A percentile compares a stretch with the other conserved stretches of the same genome.
Conservation (phyloP, 2,888 invertebrate species). For the Apodemia hepburni region DNA sequence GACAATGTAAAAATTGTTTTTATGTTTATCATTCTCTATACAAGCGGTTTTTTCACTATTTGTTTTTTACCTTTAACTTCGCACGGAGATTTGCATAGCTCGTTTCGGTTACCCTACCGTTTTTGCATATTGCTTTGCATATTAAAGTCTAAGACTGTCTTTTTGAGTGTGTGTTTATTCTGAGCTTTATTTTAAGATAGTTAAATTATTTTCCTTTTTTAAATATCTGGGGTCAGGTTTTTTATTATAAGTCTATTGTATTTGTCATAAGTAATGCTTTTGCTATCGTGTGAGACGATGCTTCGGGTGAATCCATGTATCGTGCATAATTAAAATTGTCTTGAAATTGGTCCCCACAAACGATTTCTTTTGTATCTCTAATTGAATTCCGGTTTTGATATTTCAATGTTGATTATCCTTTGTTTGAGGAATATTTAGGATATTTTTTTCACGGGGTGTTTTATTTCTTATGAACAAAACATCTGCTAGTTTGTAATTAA, state of each 20-base stretch:
- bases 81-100: constrained; percentile 78
- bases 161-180: constrained; percentile 62
- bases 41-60: constrained; percentile 69
- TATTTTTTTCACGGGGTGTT: constrained; percentile 50
- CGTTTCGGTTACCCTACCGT: constrained; percentile 57
- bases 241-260: constrained; percentile 54
- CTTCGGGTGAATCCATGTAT: constrained; percentile 44
- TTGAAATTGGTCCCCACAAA: constrained; percentile 64
- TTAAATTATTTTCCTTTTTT: constrained; percentile 61
- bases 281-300: constrained; percentile 59
- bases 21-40: constrained; percentile 70
- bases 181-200: constrained; percentile 70
- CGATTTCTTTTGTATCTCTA: constrained; percentile 67
- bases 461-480: constrained; percentile 62
- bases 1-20: constrained; percentile 73
- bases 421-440: constrained; percentile 64
- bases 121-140: constrained; percentile 67
- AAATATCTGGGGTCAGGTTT: constrained; percentile 63
- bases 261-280: constrained; percentile 64
- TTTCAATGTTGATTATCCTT: constrained; percentile 66
- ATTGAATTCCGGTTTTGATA: constrained; percentile 76
- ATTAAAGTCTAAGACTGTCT: constrained; percentile 64
- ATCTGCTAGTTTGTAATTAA: constrained; percentile 71
- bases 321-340: constrained; percentile 66
- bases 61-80: constrained; percentile 72